phyloP scores from a whole-genome alignment of 2,888 invertebrate genomes.

The Bellardia pandia region DNA sequence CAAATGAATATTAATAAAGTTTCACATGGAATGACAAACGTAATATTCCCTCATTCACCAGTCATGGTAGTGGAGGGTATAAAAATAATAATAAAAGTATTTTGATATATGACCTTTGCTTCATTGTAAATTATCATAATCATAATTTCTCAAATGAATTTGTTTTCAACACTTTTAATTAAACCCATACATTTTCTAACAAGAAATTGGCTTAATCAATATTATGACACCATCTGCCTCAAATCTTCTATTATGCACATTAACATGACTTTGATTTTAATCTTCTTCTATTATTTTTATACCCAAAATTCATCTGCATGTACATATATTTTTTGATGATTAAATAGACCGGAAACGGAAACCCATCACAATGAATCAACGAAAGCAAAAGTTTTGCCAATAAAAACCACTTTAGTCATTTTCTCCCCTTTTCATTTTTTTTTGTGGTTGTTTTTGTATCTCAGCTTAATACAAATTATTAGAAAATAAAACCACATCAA shows the following conservation, averaged over 20 bases:
- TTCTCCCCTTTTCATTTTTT: background rate
- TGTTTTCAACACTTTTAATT: background rate
- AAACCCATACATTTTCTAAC: background rate
- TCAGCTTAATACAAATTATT: slow-evolving; percentile 13
- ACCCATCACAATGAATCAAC: slow-evolving; percentile 62
- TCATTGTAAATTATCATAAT: no score
- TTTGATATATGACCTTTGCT: no score
- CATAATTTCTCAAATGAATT: background rate
- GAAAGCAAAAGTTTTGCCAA: slow-evolving; percentile 66
- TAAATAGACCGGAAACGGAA: slow-evolving; percentile 68
- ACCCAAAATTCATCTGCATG: background rate
- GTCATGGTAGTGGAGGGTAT: no score
- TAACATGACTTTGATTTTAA: background rate
- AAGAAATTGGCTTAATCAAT: background rate
- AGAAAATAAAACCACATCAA: background rate
- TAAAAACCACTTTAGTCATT: slow-evolving; percentile 39
- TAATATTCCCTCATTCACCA: no score
- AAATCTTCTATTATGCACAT: background rate
- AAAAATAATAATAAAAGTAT: no score
- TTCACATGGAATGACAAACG: no score
- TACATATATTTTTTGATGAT: slow-evolving; percentile 19
- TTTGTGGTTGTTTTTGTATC: background rate
- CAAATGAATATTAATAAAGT: no score
- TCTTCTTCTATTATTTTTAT: background rate
- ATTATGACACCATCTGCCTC: background rate